These are phyloP conservation scores for Podilymbus podiceps DNA, from an alignment of 2,113 vertebrate species.

Conservation along the genomic window DNA sequence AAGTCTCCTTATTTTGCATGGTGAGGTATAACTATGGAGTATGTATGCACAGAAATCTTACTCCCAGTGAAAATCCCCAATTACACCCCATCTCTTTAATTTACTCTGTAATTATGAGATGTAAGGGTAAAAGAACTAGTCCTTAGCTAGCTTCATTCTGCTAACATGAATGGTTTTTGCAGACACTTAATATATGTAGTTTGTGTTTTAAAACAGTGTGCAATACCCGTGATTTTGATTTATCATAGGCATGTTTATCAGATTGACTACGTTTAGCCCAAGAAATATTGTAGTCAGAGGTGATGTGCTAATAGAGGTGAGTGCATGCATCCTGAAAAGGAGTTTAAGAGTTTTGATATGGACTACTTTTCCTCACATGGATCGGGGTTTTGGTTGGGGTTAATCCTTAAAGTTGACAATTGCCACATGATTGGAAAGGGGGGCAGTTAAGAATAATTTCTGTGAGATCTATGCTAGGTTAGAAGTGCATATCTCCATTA, in stretches of 20 bases:
- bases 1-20: slow-evolving; percentile 20
- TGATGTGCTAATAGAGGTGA: neutral
- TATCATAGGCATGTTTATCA: neutral
- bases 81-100: neutral
- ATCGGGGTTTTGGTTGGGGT: neutral
- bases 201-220: neutral
- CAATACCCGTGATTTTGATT: neutral
- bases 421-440: neutral
- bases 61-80: neutral
- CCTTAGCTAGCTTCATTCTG: neutral
- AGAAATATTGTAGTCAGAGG: neutral
- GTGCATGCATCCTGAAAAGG: neutral
- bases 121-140: neutral
- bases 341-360: neutral
- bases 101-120: neutral
- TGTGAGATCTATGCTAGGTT: neutral
- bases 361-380: neutral
- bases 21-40: neutral
- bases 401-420: neutral
- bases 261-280: neutral
- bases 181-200: neutral
- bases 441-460: neutral
- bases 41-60: neutral
- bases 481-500: neutral
- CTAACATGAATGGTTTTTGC: neutral